phyloP scores from a whole-genome alignment of 2,113 vertebrate species.

The Aegotheles bennettii region DNA sequence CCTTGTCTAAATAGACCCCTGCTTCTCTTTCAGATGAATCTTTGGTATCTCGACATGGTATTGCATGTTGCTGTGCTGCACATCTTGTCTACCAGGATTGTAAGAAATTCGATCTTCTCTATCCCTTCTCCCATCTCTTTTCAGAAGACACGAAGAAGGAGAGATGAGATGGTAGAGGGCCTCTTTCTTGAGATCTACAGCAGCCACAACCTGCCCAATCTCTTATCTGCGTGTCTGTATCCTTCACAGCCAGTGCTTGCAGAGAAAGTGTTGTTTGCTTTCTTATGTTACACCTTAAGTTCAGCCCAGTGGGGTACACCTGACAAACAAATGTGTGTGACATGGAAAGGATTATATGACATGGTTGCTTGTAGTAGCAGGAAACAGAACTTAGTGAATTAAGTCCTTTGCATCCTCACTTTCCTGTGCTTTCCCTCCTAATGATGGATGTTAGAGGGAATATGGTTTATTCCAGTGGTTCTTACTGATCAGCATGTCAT shows the following conservation, averaged over 20 bases:
- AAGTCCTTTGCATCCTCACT: not conserved
- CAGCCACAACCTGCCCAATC: not conserved
- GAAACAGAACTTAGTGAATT: not conserved
- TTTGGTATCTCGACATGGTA: not conserved
- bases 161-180: not conserved
- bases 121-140: not conserved
- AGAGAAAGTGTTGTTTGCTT: not conserved
- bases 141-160: not conserved
- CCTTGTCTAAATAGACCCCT: not conserved
- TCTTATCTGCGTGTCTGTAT: not conserved
- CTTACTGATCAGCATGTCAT: not conserved
- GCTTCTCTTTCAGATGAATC: not conserved
- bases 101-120: not conserved
- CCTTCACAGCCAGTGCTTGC: not conserved
- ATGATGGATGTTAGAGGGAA: not conserved
- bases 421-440: not conserved
- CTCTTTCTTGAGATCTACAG: not conserved
- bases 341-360: not conserved
- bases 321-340: not conserved
- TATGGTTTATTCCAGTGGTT: not conserved
- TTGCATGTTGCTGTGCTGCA: not conserved
- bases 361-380: not conserved
- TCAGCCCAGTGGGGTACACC: not conserved
- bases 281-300: not conserved
- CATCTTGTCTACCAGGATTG: accelerated